Evolutionary conservation across 2,113 vertebrate species (phyloP).

Genomic region (Salminus brasiliensis): DNA sequence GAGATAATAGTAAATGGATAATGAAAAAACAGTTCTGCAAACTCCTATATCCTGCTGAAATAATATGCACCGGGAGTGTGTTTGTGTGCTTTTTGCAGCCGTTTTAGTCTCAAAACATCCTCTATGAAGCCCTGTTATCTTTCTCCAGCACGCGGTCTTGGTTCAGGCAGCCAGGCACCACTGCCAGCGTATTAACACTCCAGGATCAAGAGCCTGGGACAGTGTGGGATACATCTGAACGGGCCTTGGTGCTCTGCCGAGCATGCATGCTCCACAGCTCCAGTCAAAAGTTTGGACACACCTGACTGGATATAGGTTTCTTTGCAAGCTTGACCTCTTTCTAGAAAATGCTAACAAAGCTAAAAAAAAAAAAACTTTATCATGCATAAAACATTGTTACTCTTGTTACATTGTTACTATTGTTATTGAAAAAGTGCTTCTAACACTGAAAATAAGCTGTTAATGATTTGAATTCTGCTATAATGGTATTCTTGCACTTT

Average conservation of each 20-base stretch:
- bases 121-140: conserved; percentile 45
- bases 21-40: background rate
- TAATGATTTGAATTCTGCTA: background rate
- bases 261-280: background rate
- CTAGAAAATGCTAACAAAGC: background rate
- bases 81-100: background rate
- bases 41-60: conserved; percentile 3
- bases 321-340: background rate
- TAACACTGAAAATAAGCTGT: background rate
- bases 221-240: conserved; percentile 13
- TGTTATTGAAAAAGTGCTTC: background rate
- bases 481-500: background rate
- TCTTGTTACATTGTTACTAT: background rate
- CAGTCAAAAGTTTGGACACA: background rate
- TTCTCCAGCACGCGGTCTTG: conserved; percentile 18
- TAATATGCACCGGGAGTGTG: conserved; percentile 10
- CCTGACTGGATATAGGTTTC: background rate
- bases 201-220: conserved; percentile 26
- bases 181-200: conserved; percentile 16
- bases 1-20: background rate
- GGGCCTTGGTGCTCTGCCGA: background rate
- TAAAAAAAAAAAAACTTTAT: too few relatives aligned
- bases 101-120: background rate
- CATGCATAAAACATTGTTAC: background rate
- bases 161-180: conserved; percentile 18